Conservation (phyloP, 2,888 invertebrate species). For the Prenolepis imparis region DNA sequence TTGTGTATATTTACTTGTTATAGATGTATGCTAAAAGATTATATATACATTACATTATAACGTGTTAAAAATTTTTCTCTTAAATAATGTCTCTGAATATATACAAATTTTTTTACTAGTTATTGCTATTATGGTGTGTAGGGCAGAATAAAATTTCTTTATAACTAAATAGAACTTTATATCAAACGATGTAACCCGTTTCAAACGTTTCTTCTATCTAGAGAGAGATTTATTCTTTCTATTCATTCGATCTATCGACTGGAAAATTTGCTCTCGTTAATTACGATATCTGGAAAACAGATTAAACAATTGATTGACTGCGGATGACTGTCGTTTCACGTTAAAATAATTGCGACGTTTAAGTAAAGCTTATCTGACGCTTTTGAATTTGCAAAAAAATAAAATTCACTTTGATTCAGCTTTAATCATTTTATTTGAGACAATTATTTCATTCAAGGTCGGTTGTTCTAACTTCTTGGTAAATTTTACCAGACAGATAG, state of each 20-base stretch:
- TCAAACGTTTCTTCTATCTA: not conserved
- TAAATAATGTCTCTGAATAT: not conserved
- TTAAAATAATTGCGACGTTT: constrained; percentile 19
- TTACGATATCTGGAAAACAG: constrained; percentile 29
- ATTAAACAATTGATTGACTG: constrained; percentile 19
- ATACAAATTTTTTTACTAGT: constrained; percentile 9
- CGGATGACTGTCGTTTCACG: constrained; percentile 10
- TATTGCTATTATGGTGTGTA: not conserved
- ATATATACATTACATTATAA: not conserved
- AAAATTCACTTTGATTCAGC: not conserved
- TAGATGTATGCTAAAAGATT: not conserved
- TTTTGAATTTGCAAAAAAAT: constrained; percentile 31
- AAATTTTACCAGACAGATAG: too few species aligned
- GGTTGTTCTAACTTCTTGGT: too few species aligned
- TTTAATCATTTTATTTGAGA: constrained; percentile 18
- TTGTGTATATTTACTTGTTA: not conserved
- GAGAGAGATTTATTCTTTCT: constrained; percentile 4
- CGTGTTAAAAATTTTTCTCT: not conserved
- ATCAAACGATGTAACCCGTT: constrained; percentile 21
- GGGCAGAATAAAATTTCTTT: not conserved
- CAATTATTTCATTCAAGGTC: constrained; percentile 16
- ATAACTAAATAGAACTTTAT: constrained; percentile 5
- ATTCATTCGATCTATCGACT: constrained; percentile 1
- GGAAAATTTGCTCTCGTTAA: constrained; percentile 42
- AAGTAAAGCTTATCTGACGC: not conserved